A percentile compares a stretch with the other conserved stretches of the same genome.
These are phyloP conservation scores for Callithrix jacchus DNA, from an alignment of 2,113 vertebrate genomes.

Conservation along the genomic window DNA sequence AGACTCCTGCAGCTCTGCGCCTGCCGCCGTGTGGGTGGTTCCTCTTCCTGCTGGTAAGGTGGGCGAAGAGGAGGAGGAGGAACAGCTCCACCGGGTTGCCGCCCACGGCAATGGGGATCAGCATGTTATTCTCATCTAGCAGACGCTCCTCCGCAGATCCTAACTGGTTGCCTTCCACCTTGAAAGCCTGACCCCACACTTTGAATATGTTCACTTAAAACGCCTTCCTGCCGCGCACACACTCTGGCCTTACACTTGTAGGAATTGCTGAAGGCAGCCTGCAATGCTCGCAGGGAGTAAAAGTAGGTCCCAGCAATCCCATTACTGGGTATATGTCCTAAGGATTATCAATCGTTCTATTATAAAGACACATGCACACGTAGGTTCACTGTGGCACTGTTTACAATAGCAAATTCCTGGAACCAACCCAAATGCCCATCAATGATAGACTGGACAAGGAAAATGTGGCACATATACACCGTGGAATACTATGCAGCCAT, in stretches of 20 bases:
- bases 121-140: slow-evolving; percentile 93
- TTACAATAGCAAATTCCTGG: no score
- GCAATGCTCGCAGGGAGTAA: slow-evolving; percentile 87
- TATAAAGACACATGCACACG: no score
- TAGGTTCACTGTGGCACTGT: no score
- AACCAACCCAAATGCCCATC: no score
- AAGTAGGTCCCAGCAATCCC: not conserved
- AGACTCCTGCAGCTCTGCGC: slow-evolving; percentile 78
- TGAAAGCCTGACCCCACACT: slow-evolving; percentile 93
- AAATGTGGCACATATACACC: no score
- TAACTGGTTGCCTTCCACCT: slow-evolving; percentile 87
- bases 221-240: slow-evolving; percentile 77
- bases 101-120: slow-evolving; percentile 96
- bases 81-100: slow-evolving; percentile 96
- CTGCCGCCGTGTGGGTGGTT: slow-evolving; percentile 91
- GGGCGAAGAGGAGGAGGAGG: slow-evolving; percentile 94
- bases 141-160: slow-evolving; percentile 93
- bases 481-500: no score
- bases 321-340: no score
- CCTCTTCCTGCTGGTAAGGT: slow-evolving; percentile 96
- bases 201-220: slow-evolving; percentile 89
- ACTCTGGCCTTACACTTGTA: slow-evolving; percentile 91
- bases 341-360: no score
- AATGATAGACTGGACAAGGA: no score
- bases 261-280: slow-evolving; percentile 89